Percentiles rank a stretch among this genome's conserved stretches.
Conservation (phyloP, 2,888 invertebrate species). For the Epinotia ramella region DNA sequence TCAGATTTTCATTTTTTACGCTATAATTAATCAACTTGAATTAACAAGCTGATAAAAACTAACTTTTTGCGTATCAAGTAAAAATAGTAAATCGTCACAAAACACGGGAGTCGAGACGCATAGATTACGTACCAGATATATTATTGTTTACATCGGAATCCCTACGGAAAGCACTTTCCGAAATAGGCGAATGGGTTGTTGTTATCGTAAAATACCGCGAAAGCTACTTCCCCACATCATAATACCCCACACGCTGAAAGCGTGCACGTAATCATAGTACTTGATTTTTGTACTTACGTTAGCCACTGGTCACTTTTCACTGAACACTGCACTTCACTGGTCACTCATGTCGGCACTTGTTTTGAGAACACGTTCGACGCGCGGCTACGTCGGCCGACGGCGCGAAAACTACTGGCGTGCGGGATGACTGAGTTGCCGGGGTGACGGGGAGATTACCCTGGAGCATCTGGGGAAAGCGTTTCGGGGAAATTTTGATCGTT, state of each 20-base stretch:
- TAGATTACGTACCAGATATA: background rate
- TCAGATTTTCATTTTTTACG: background rate
- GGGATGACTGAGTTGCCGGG: constrained; percentile 64
- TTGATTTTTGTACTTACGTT: constrained; percentile 33
- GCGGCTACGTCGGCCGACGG: constrained; percentile 63
- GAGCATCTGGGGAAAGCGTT: constrained; percentile 51
- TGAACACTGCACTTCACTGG: constrained; percentile 39
- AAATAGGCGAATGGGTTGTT: constrained; percentile 31
- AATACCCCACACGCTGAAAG: background rate
- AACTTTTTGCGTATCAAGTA: background rate
- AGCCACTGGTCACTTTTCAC: constrained; percentile 39
- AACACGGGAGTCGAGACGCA: too few species aligned
- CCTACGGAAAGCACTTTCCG: constrained; percentile 29
- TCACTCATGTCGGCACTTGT: constrained; percentile 42
- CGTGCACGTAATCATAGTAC: background rate
- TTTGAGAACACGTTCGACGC: background rate
- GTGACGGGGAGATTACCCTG: constrained; percentile 49
- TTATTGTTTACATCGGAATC: constrained; percentile 34
- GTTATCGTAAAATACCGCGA: constrained; percentile 21
- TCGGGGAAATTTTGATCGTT: constrained; percentile 31
- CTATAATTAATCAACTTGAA: constrained; percentile 2
- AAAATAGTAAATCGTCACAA: background rate
- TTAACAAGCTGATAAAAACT: background rate
- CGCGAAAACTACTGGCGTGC: constrained; percentile 75
- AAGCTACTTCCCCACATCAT: constrained; percentile 8